These are phyloP conservation scores for Leptosomus discolor DNA, from an alignment of 2,113 vertebrate species.

Conservation along the genomic window DNA sequence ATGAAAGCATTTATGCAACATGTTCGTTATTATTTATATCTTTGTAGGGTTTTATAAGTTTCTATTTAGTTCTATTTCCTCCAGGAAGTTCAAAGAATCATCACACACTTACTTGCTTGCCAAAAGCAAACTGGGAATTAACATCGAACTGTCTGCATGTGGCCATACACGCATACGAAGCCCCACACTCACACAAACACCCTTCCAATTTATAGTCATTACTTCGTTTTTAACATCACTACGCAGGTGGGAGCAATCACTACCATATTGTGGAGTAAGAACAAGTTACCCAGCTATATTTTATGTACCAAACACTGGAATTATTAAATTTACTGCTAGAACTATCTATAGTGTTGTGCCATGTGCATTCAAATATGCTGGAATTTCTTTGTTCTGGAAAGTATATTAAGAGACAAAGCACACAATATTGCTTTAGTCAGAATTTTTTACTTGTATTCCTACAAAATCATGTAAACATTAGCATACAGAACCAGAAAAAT, in stretches of 20 bases:
- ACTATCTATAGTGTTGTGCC: background rate
- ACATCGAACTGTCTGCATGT: background rate
- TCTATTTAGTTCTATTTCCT: background rate
- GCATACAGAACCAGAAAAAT: conserved; percentile 44
- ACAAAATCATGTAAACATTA: conserved; percentile 66
- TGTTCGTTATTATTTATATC: background rate
- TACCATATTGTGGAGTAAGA: background rate
- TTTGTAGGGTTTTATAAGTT: background rate
- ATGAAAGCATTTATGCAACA: background rate
- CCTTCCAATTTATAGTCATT: background rate
- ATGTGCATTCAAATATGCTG: background rate
- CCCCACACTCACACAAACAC: background rate
- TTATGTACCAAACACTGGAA: background rate
- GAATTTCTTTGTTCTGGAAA: background rate
- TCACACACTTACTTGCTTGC: background rate
- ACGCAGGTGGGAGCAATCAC: background rate
- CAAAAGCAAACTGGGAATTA: background rate
- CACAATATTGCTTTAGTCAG: background rate
- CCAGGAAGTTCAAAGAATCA: background rate
- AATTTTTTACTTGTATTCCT: conserved; percentile 64
- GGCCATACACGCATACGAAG: fast-evolving
- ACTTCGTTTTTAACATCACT: background rate
- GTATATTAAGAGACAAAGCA: background rate
- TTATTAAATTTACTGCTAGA: background rate
- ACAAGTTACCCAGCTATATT: background rate